Evolutionary conservation across 2,113 vertebrate species (phyloP), one percentile per base, ranked within the genome.

Genomic region (Nycticryphes semicollaris): DNA sequence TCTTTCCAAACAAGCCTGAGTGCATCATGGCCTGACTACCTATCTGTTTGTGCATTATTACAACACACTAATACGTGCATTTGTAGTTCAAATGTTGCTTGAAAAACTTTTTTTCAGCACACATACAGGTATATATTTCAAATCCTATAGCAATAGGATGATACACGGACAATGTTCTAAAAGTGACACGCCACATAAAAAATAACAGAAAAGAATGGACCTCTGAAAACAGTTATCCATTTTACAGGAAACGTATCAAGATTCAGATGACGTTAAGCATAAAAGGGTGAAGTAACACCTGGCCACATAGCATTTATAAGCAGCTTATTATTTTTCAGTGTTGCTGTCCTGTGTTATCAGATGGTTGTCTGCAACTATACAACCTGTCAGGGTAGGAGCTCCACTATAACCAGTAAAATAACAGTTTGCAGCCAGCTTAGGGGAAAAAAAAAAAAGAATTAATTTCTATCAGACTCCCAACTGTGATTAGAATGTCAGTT

Each of bases 401-500:
- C 70, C 84, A 72, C 92, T 95, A 67, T 41, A 95, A 95, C 25
- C 93, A 90, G 33, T 83, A 88, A 98, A 96, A 94, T 33, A 96
- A 97, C 45, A 69, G 53, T 93, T 89, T 95, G 51, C 22, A 93
- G 91, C 72, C 96, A 96, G 84, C 50, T 93, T 68, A 45, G 3
- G 43, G 14, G 14, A 43, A 15, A 94, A 66, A 78, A 72, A 75
- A 68, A 77, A 69, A 84, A n/a, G 67, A 85, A 89, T 31, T 73
- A 70, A 80, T 50, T 90, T 74, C 30, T 87, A 84, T 95, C 86
- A 35, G 81, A 63, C 47, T 92, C 81, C 90, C 83, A 68, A 11
- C 87, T 84, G 94, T 89, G 94, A 91, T 93, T 92, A 90, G 88
- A 81, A 96, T 84, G 92, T 96, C 84, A 92, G 90, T 91, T 97